Percentiles rank a stretch among this genome's conserved stretches.
Conservation (phyloP, 2,888 invertebrate species). For the Criorhina ranunculi region DNA sequence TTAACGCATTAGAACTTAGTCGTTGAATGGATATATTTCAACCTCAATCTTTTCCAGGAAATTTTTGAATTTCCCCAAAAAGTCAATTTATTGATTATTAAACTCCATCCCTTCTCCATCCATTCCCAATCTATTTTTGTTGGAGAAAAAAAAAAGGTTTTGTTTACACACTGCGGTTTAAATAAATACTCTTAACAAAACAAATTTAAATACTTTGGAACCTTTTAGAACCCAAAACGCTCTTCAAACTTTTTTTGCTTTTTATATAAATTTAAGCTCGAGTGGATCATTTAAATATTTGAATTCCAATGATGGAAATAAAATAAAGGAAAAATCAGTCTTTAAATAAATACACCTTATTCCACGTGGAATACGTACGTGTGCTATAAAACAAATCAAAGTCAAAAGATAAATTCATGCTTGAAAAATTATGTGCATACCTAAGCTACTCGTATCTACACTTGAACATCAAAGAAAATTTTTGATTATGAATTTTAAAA, state of each 20-base stretch:
- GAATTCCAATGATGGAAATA: neutral
- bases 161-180: neutral
- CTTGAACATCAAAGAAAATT: neutral
- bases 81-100: too few species aligned
- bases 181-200: neutral
- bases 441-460: neutral
- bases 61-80: too few species aligned
- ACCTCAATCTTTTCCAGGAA: too few species aligned
- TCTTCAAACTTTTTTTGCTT: too few species aligned
- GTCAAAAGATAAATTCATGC: neutral
- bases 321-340: neutral
- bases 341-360: neutral
- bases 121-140: too few species aligned
- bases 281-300: slow-evolving; percentile 17
- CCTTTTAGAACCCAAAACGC: neutral
- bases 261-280: neutral
- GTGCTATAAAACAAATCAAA: neutral
- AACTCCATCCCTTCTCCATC: too few species aligned
- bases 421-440: neutral
- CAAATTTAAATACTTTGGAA: neutral
- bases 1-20: too few species aligned
- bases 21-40: too few species aligned
- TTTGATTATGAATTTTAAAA: neutral
- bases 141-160: too few species aligned
- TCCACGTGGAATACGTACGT: neutral